Evolutionary conservation across 2,797 vertebrate genomes (phyloP).

Genomic region (Sorex maritimensis): DNA sequence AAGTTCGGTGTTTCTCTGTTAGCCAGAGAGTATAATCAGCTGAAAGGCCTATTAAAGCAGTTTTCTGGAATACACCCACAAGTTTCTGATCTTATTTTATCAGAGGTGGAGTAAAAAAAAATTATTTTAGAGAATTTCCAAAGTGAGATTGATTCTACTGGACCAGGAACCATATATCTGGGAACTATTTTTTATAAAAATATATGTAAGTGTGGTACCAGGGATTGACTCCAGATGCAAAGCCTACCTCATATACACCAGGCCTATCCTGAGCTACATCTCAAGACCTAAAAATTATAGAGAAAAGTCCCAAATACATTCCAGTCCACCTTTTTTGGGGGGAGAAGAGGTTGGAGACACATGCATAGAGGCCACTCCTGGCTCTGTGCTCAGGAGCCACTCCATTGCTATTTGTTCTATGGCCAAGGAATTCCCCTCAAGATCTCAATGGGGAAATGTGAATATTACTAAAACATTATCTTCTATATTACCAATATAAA

Average conservation of each 20-base stretch:
- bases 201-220: too few relatives aligned
- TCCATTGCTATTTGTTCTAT: not conserved
- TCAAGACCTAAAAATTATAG: not conserved
- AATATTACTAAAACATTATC: constrained; percentile 21
- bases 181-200: not conserved
- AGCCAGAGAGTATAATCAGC: not conserved
- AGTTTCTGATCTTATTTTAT: constrained; percentile 11
- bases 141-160: not conserved
- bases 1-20: constrained; percentile 1
- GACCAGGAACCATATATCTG: not conserved
- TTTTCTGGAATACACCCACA: not conserved
- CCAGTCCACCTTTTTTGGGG: constrained; percentile 13
- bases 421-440: constrained; percentile 54
- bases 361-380: too few relatives aligned
- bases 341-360: not conserved
- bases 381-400: too few relatives aligned
- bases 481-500: constrained; percentile 20
- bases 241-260: too few relatives aligned
- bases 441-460: constrained; percentile 24
- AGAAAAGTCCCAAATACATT: constrained; percentile 35
- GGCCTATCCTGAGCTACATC: too few relatives aligned
- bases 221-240: too few relatives aligned
- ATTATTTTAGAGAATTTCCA: constrained; percentile 32
- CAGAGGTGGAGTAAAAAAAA: not conserved
- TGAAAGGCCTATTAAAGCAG: constrained; percentile 22